These are phyloP conservation scores for Drosophila dives DNA, from an alignment of 2,888 invertebrate species.

Conservation along the genomic window DNA sequence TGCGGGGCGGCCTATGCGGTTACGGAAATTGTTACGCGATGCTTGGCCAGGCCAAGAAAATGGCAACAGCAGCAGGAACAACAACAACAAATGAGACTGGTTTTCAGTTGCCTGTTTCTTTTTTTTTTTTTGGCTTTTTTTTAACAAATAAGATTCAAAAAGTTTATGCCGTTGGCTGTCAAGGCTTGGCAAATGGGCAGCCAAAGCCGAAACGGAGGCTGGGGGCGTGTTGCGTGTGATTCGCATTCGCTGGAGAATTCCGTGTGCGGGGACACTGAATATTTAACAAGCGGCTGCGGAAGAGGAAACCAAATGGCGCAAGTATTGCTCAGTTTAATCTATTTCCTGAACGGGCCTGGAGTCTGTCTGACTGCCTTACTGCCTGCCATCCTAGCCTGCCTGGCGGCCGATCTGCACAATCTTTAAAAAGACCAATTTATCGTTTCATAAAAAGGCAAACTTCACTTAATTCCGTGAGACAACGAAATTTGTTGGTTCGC, in stretches of 20 bases:
- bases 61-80: slow-evolving; percentile 43
- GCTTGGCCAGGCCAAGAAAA: slow-evolving; percentile 54
- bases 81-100: slow-evolving; percentile 25
- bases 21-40: slow-evolving; percentile 77
- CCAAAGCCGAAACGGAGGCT: slow-evolving; percentile 18
- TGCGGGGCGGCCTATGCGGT: slow-evolving; percentile 51
- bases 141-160: slow-evolving; percentile 78
- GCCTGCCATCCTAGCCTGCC: background rate
- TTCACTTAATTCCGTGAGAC: slow-evolving; percentile 73
- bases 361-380: slow-evolving; percentile 9
- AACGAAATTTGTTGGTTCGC: slow-evolving; percentile 38
- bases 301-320: slow-evolving; percentile 69
- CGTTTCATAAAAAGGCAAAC: slow-evolving; percentile 80
- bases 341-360: slow-evolving; percentile 61
- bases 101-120: slow-evolving; percentile 15
- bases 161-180: slow-evolving; percentile 76
- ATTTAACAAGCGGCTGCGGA: slow-evolving; percentile 72
- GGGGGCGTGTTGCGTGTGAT: slow-evolving; percentile 50
- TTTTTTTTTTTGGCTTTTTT: slow-evolving; percentile 13
- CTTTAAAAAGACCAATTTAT: slow-evolving; percentile 83
- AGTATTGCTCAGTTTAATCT: slow-evolving; percentile 78
- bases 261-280: slow-evolving; percentile 53
- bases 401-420: slow-evolving; percentile 55
- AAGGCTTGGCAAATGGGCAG: slow-evolving; percentile 65
- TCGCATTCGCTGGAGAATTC: slow-evolving; percentile 49